Evolutionary conservation across 2,113 vertebrate species (phyloP), one percentile per base, ranked within the genome.

Genomic region (Epinephelus fuscoguttatus): DNA sequence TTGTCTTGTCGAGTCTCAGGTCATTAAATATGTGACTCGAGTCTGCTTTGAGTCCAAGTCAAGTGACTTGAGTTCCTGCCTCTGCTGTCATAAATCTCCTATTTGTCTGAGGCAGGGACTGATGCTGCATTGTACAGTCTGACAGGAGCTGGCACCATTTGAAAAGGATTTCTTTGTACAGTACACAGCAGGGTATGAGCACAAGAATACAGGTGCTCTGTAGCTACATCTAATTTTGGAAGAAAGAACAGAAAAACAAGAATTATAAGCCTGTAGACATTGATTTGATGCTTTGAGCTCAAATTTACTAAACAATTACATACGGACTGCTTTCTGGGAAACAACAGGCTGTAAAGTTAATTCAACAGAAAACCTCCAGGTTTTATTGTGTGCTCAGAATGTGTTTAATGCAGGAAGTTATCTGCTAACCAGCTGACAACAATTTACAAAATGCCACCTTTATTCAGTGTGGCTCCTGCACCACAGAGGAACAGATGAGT

Each of bases 371-470:
- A 25, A 33, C 53, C 12, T 12, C 14, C 50, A 55, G 15, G 17
- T n/a, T 64, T 55, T 27, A 27, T 6, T 64, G 30, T 62, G 33
- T 23, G 64, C n/a, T 57, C 11, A 50, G 17, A 75, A 27, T 70
- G 45, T 73, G 45, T 53, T 82, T 18, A 63, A 61, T 61, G n/a
- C 17, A 18, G 75, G 55, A 79, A 57, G 21, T 56, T 27, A 63
- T 76, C 50, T 40, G 59, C 52, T 25, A 25, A 60, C 18, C 81
- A 74, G 55, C 66, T 45, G 71, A 47, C 12, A 23, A 21, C 17
- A 12, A 53, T 68, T 60, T 60, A 45, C 25, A 9, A 57, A 59
- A 85, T 25, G 3, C 21, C 18, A 33, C 15, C 27, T 60, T 45
- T 25, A 37, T 60, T 57, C 7, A 62, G 27, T 21, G 13, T 47